phyloP scores from a whole-genome alignment of 2,113 vertebrate species.

The Lophura nycthemera region DNA sequence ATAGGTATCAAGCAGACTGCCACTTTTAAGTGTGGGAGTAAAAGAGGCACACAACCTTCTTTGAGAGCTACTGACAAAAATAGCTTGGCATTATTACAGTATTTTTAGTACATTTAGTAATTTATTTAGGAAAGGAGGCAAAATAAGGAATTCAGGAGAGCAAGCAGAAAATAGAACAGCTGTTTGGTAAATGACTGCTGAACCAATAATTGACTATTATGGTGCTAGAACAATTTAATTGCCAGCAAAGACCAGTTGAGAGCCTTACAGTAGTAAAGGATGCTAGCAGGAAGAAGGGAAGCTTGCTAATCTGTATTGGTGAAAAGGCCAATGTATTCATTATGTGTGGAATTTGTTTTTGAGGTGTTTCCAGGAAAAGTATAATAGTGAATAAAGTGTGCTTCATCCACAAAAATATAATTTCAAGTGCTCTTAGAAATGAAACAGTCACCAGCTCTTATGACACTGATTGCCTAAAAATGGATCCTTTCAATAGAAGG shows the following conservation, averaged over 20 bases:
- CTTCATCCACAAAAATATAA: slow-evolving; percentile 10
- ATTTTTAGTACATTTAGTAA: not conserved
- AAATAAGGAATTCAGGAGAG: not conserved
- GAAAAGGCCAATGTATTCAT: not conserved
- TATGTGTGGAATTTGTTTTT: not conserved
- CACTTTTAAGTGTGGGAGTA: not conserved
- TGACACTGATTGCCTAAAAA: slow-evolving; percentile 42
- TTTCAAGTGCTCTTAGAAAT: slow-evolving; percentile 20
- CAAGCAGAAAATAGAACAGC: not conserved
- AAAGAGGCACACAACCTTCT: not conserved
- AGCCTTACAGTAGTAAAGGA: not conserved
- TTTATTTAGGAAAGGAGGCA: not conserved
- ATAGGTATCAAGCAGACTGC: not conserved
- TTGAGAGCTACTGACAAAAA: not conserved
- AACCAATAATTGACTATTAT: not conserved
- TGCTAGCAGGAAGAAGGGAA: not conserved
- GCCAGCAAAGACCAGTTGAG: not conserved
- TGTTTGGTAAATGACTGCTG: not conserved
- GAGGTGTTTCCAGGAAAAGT: slow-evolving; percentile 35
- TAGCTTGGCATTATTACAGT: not conserved
- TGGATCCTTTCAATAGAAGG: slow-evolving; percentile 1
- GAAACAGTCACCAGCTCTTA: slow-evolving; percentile 26
- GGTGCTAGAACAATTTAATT: not conserved
- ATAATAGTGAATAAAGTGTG: slow-evolving; percentile 23
- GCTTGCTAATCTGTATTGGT: not conserved